Evolutionary conservation across 2,113 vertebrate species (phyloP).

Genomic region (Hydrochoerus hydrochaeris): DNA sequence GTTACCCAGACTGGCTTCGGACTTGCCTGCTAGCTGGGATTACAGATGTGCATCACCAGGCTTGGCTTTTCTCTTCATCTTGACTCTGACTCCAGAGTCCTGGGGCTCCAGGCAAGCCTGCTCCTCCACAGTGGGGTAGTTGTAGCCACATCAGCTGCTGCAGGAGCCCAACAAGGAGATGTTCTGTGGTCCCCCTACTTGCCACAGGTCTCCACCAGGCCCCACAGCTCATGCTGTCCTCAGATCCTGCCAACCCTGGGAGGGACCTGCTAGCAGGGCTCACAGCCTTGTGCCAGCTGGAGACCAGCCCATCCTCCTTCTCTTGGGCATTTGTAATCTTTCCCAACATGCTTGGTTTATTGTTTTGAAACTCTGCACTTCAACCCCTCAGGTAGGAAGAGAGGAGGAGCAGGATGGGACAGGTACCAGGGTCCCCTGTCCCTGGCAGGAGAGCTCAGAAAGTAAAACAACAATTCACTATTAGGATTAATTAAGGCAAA

Average conservation of each 20-base stretch:
- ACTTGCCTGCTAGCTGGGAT: not conserved
- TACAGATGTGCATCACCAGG: not conserved
- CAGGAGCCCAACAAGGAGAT: not conserved
- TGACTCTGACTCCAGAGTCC: accelerated
- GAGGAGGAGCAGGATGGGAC: accelerated
- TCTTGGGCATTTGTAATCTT: not conserved
- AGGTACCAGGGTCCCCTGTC: not conserved
- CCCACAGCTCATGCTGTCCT: accelerated
- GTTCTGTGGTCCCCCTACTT: accelerated
- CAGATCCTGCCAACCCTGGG: not conserved
- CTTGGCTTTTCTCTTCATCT: not conserved
- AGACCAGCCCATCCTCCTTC: not conserved
- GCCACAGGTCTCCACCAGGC: not conserved
- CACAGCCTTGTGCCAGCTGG: not conserved
- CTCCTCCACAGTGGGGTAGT: no score
- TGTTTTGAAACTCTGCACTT: not conserved
- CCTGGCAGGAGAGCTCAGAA: not conserved
- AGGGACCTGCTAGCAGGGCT: no score
- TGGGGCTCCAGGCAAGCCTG: accelerated
- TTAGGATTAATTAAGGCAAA: no score
- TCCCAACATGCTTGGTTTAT: not conserved
- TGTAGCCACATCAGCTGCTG: not conserved
- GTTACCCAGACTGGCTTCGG: not conserved
- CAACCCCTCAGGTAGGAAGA: not conserved
- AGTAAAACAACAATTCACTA: not conserved